Evolutionary conservation across 2,797 vertebrate genomes (phyloP), one percentile per base, ranked within the genome.

Genomic region (Chelon labrosus): DNA sequence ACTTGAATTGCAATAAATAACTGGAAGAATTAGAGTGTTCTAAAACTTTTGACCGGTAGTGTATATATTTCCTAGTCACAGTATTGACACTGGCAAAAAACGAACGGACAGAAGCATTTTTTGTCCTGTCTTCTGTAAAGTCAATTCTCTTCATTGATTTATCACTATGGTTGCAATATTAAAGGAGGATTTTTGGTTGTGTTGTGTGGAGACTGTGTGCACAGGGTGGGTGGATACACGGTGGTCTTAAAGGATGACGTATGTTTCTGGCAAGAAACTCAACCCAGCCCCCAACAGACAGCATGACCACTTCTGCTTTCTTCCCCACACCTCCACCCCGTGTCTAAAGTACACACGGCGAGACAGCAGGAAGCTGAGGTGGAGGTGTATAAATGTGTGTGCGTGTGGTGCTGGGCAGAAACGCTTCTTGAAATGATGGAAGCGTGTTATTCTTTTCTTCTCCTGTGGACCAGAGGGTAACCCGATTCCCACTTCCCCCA

Each of bases 351-450:
- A 78, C 74, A 44, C 69, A 67, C 3, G 87, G 88, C 88, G 83
- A 91, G 91, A 91, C 91, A 80, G 88, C 91, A 89, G 90, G 90
- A 93, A 94, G 87, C 71, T 14, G 51, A 84, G 69, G 69, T 85
- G 76, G 83, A 85, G 75, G 79, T 73, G 70, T 64, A 60, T 51
- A 20, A 49, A 64, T 67, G 55, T 65, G 66, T 22, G 14, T 60
- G 58, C 17, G 46, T 46, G 52, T n/a, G 19, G 64, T 42, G 60
- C 50, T 75, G 55, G 47, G 70, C 51, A 77, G 79, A 82, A 65
- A 57, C 74, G 73, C 73, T 75, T 64, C 72, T 58, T 69, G 25
- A 88, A 88, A 86, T 88, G 88, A 92, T 90, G 85, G 80, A 91
- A 70, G 81, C 79, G 55, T 92, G 88, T 92, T 92, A 91, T 93